Evolutionary conservation across 1,140 invertebrate species (phyloP), one percentile per base, ranked within the genome.

Genomic region (Carposina sasakii): DNA sequence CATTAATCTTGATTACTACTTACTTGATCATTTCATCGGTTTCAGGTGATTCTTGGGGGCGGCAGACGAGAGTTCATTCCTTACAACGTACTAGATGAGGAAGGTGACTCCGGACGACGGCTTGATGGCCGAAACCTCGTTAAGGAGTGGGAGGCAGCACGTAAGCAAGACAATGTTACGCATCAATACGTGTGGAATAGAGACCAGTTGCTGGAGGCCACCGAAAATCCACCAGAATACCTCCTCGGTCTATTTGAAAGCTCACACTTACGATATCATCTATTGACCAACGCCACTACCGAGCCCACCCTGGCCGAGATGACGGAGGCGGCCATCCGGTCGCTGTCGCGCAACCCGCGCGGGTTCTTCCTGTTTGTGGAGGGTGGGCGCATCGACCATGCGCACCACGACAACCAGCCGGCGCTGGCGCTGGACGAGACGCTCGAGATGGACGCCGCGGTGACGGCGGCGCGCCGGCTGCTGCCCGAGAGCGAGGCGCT

Each of bases 311-410:
- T 98, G 0, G 89, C 90, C 0, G 94, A 97, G 67, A 93, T 98
- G 88, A 94, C 94, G 0, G 88, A 90, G 52, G 90, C 91, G 10
- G 95, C 96, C 1, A 90, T 98, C 23, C 87, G 89, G 36, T 89
- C 96, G 34, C 87, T 98, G 5, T 87, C 87, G 19, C 91, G 91
- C 57, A 94, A 94, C 75, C 82, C 90, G 8, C 89, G 92, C 34
- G 96, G 96, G 20, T 97, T 91, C 76, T 95, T 97, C 68, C 79
- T 97, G 9, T 92, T 97, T 63, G 93, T 97, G 3, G 96, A 97
- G 89, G 94, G 90, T 6, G 92, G 92, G 0, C 89, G 89, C 46
- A 96, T 97, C 22, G 95, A 97, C 68, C 88, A 92, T 43, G 94
- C 90, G 0, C 93, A 96, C 72, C 95, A 96, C 66, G 78, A 88